These are phyloP conservation scores for Crotalus helleri DNA, from an alignment of 2,113 vertebrate species.

Conservation along the genomic window DNA sequence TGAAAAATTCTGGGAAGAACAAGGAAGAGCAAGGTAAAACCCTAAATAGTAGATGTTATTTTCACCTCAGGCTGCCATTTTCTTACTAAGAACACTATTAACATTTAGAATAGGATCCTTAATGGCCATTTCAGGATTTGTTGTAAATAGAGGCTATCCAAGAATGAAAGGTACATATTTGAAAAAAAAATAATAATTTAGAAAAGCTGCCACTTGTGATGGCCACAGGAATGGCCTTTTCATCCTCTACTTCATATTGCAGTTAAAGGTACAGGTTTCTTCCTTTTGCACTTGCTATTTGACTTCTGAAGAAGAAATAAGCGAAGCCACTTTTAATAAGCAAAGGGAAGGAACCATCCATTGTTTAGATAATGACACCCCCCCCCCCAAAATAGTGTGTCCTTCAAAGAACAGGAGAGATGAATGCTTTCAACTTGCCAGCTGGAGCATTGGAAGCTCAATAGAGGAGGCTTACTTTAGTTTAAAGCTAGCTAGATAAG, in stretches of 20 bases:
- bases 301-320: neutral
- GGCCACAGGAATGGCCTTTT: neutral
- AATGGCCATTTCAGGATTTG: neutral
- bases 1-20: slow-evolving; percentile 81
- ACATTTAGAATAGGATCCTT: neutral
- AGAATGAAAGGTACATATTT: neutral
- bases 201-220: neutral
- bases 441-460: neutral
- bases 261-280: neutral
- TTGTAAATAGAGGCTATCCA: neutral
- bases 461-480: neutral
- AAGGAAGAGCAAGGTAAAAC: slow-evolving; percentile 89
- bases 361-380: neutral
- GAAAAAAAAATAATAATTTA: no score
- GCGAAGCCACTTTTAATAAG: neutral
- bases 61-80: neutral
- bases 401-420: neutral
- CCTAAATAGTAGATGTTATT: neutral
- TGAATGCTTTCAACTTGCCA: neutral
- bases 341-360: neutral
- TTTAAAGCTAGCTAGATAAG: neutral
- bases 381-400: neutral
- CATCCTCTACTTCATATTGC: neutral
- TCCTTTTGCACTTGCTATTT: neutral
- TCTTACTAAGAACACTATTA: neutral